phyloP scores from a whole-genome alignment of 2,888 invertebrate species.

The Agrochola litura region DNA sequence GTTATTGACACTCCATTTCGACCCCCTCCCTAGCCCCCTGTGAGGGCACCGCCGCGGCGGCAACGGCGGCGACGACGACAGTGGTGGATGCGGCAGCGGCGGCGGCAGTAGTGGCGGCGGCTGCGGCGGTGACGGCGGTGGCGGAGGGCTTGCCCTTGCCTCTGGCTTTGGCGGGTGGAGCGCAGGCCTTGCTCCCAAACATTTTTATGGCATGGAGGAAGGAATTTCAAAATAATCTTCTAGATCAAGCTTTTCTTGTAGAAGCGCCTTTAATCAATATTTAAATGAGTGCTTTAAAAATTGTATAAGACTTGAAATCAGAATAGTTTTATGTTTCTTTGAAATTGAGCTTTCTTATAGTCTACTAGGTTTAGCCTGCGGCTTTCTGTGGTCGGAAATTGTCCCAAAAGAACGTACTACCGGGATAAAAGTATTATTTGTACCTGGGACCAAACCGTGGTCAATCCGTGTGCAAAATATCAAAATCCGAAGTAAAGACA shows the following conservation, averaged over 20 bases:
- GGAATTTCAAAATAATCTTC: constrained; percentile 25
- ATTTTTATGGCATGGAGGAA: constrained; percentile 21
- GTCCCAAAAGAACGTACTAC: not conserved
- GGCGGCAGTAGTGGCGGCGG: too few relatives aligned
- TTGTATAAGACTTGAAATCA: not conserved
- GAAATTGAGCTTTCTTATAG: not conserved
- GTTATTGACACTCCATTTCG: too few relatives aligned
- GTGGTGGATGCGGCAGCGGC: too few relatives aligned
- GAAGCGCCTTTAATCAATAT: constrained; percentile 17
- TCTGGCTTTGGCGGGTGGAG: too few relatives aligned
- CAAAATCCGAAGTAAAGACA: not conserved
- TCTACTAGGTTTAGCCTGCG: not conserved
- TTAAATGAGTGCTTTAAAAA: constrained; percentile 12
- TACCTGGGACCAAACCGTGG: not conserved
- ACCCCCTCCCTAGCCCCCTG: too few relatives aligned
- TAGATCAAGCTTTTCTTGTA: constrained; percentile 9
- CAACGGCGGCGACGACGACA: too few relatives aligned
- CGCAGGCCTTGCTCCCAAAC: too few relatives aligned
- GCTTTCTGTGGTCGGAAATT: not conserved
- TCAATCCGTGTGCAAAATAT: not conserved
- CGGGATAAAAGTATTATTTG: not conserved
- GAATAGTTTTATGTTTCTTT: not conserved
- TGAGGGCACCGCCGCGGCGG: too few relatives aligned
- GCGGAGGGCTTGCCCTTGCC: too few relatives aligned
- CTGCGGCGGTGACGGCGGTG: too few relatives aligned